phyloP scores from a whole-genome alignment of 1,140 invertebrate species.

The Hesperophylax magnus region DNA sequence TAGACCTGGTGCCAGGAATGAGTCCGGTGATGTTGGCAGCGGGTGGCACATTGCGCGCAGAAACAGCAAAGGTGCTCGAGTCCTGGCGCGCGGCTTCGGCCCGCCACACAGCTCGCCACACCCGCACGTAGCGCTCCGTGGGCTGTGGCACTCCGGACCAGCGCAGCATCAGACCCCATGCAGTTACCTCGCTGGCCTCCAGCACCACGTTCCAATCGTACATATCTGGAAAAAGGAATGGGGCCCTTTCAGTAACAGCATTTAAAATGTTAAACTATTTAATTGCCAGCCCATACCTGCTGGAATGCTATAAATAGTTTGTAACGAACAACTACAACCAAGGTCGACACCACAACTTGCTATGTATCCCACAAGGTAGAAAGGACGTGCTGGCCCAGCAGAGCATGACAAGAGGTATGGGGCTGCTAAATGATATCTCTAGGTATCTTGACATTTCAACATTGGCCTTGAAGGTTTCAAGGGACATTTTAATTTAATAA shows the following conservation, averaged over 20 bases:
- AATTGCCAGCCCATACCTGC: too few relatives aligned
- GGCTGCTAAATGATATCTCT: too few relatives aligned
- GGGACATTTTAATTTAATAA: too few relatives aligned
- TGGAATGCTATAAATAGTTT: too few relatives aligned
- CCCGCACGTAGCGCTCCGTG: constrained; percentile 91
- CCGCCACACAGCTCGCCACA: constrained; percentile 89
- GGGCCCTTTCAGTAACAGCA: background rate
- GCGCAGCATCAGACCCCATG: constrained; percentile 81
- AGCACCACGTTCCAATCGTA: constrained; percentile 87
- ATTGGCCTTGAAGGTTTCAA: too few relatives aligned
- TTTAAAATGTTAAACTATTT: too few relatives aligned
- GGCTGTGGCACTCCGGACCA: constrained; percentile 90
- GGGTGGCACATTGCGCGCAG: constrained; percentile 83
- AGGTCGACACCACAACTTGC: too few relatives aligned
- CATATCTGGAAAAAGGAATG: constrained; percentile 70
- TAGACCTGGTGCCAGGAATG: constrained; percentile 80
- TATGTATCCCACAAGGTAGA: too few relatives aligned
- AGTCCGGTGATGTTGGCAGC: constrained; percentile 71
- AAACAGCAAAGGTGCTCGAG: constrained; percentile 86
- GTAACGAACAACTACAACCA: too few relatives aligned
- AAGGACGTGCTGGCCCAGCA: too few relatives aligned
- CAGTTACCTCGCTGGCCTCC: constrained; percentile 81
- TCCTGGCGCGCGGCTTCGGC: constrained; percentile 82
- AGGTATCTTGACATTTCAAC: too few relatives aligned
- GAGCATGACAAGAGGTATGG: too few relatives aligned